Evolutionary conservation across 2,888 invertebrate genomes (phyloP).

Genomic region (Belgica antarctica): DNA sequence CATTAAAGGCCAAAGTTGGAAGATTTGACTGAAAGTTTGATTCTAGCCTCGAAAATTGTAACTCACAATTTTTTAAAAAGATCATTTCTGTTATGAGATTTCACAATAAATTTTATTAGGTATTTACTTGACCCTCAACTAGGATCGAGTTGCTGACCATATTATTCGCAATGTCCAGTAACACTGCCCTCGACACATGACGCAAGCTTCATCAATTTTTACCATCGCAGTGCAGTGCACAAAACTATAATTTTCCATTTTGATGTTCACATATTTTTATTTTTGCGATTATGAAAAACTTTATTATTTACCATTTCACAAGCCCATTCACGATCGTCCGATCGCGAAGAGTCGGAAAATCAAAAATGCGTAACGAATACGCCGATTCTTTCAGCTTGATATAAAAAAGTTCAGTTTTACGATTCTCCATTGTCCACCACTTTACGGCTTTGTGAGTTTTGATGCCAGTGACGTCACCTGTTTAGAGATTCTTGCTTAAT

Average conservation of each 20-base stretch:
- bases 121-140: too few species aligned
- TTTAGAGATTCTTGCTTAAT: not conserved
- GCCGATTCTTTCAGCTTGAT: constrained; percentile 26
- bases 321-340: constrained; percentile 5
- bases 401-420: constrained; percentile 26
- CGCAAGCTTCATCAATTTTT: too few species aligned
- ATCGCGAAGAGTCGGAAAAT: not conserved
- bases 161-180: too few species aligned
- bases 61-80: not conserved
- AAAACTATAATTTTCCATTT: constrained; percentile 29
- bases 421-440: constrained; percentile 33
- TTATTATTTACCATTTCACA: constrained; percentile 27
- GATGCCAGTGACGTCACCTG: not conserved
- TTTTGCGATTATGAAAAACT: constrained; percentile 24
- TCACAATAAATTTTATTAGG: too few species aligned
- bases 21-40: too few species aligned
- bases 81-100: not conserved
- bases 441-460: not conserved
- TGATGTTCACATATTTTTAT: constrained; percentile 12
- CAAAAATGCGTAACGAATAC: constrained; percentile 40
- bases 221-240: too few species aligned
- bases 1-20: too few species aligned
- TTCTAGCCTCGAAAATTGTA: too few species aligned
- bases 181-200: too few species aligned
- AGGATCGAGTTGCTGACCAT: too few species aligned